Evolutionary conservation across 2,797 vertebrate genomes (phyloP).

Genomic region (Percopsis omiscomaycus): DNA sequence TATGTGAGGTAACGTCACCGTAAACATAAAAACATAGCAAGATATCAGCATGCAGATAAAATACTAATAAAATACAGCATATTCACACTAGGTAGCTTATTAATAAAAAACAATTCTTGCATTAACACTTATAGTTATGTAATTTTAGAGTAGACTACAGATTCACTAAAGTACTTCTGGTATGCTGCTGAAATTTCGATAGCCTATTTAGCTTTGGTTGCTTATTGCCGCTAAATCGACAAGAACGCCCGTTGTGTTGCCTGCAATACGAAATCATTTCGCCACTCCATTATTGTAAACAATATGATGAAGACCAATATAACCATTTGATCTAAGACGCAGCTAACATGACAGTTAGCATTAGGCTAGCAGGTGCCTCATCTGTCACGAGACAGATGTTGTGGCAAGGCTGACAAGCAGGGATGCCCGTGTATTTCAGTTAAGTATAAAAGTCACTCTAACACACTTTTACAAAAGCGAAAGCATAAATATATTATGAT

Average conservation of each 20-base stretch:
- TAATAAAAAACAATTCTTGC: not conserved
- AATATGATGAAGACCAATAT: not conserved
- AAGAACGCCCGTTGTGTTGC: no score
- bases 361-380: conserved; percentile 61
- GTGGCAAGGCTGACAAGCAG: conserved; percentile 26
- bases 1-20: no score
- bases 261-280: no score
- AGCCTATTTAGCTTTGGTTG: no score
- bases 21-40: not conserved
- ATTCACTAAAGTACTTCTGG: no score
- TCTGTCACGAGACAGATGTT: conserved; percentile 68
- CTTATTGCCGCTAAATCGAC: no score
- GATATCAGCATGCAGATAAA: not conserved
- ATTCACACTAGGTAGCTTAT: not conserved
- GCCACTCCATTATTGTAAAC: no score
- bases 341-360: conserved; percentile 28
- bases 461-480: not conserved
- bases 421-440: conserved; percentile 34
- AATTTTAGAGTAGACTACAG: no score
- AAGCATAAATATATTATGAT: accelerated
- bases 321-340: not conserved
- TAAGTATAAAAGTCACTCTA: not conserved
- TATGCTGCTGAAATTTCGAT: no score
- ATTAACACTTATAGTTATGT: no score
- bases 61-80: not conserved